Evolutionary conservation across 2,113 vertebrate species (phyloP), one percentile per base, ranked within the genome.

Genomic region (Trochalopteron elliotii): DNA sequence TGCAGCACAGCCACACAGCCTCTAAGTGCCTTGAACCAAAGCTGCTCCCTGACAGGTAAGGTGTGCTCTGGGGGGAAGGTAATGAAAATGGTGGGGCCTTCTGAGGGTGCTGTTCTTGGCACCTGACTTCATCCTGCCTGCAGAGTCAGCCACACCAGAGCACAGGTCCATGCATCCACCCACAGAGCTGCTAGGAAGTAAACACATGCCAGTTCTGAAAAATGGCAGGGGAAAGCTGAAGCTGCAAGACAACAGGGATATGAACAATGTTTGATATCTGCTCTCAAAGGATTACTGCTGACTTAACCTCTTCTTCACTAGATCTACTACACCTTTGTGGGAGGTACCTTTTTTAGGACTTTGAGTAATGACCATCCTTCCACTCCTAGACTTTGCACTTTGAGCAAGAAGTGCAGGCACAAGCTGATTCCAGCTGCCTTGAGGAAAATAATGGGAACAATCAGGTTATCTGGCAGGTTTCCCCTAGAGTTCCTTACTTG

Each of bases 1-100:
- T 57, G 50, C 64, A 47, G 72, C 22, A 44, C 40, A n/a, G 67
- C 67, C 11, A 0, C 0, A 0, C 33, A 60, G 39, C 22, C 47
- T 45, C 39, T 5, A 10, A 35, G 49, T 1, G 2, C 50, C n/a
- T 19, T 25, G 67, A 44, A 19, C 57, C 52, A 80, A 61, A 71
- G 22, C 63, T 35, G 25, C 31, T 69, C 22, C 5, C 9, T 10
- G 33, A 19, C 17, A 68, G 79, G 67, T 85, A 39, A 70, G 59
- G 10, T 31, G 45, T 55, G 67, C 1, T 30, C 25, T 15, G 1
- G 1, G 31, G 57, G 22, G 6, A 35, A 79, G 24, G 31, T 6
- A 33, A 15, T 13, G 39, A 52, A 76, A 76, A 25, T 22, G 12
- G 6, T 47, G 53, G 42, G 45, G 28, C 12, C 31, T 85, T 72